Evolutionary conservation across 2,888 invertebrate genomes (phyloP).

Genomic region (Drosophila tripunctata): DNA sequence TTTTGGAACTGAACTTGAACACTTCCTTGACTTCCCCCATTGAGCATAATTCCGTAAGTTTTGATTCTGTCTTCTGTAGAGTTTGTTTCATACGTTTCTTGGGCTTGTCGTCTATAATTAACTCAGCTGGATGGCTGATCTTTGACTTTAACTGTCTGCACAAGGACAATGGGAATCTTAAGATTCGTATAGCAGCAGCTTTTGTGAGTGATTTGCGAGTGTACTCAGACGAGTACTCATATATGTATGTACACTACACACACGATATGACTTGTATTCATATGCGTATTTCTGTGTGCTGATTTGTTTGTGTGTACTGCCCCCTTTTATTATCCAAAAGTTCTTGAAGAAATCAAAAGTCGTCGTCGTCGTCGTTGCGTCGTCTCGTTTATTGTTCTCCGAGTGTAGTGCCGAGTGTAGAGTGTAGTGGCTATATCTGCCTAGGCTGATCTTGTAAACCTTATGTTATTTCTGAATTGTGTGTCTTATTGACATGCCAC

Average conservation of each 20-base stretch:
- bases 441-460: conserved; percentile 67
- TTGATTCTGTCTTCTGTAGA: conserved; percentile 29
- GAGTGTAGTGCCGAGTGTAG: conserved; percentile 58
- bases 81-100: no score
- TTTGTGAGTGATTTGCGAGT: conserved; percentile 51
- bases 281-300: conserved; percentile 3
- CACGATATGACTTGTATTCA: neutral
- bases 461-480: conserved; percentile 59
- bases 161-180: conserved; percentile 60
- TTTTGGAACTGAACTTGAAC: conserved; percentile 41
- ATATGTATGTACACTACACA: no score
- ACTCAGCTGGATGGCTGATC: conserved; percentile 79
- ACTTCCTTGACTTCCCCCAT: conserved; percentile 33
- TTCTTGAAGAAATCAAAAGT: conserved; percentile 72
- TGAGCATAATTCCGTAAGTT: conserved; percentile 10
- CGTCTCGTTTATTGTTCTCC: conserved; percentile 34
- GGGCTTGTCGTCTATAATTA: conserved; percentile 72
- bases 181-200: conserved; percentile 42
- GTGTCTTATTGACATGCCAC: conserved; percentile 75
- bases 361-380: conserved; percentile 46
- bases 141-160: conserved; percentile 76
- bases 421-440: conserved; percentile 50
- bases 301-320: conserved; percentile 37
- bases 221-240: conserved; percentile 3
- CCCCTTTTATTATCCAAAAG: conserved; percentile 34